Evolutionary conservation across 2,888 invertebrate genomes (phyloP), one percentile per base, ranked within the genome.

Genomic region (Nycteola revayana): DNA sequence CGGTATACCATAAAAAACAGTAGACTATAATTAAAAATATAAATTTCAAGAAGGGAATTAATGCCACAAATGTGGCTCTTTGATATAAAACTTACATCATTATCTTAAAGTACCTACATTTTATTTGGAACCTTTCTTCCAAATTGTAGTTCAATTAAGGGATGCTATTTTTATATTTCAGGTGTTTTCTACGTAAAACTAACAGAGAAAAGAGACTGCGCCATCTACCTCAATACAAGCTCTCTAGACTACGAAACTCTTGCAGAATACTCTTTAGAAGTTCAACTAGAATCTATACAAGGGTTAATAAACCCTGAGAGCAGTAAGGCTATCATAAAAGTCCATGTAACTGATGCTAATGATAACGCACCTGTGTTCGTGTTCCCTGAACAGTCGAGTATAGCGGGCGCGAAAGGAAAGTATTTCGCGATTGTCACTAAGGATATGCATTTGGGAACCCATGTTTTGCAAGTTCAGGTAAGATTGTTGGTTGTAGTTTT

Each of bases 331-430:
- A 91, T 91, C 57, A 92, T 98, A 0, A 94, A 94, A 46, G 92
- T 98, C 0, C 94, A 95, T 47, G 94, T 98, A 0, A 87, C 92
- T 0, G 98, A 98, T 72, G 93, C 95, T 0, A 98, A 98, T 70
- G 98, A 98, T 70, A 97, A 98, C 72, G 90, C 91, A 0, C 98
- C 98, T 0, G 90, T 92, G 54, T 98, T 98, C 69, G 77, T 94
- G 0, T 95, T 94, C 60, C 93, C 94, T 1, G 90, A 91, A 7
- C 77, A 88, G 32, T 82, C 83, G 0, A 83, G 89, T 0, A 85
- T 90, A 26, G 80, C 86, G 1, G 90, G 89, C 0, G 91, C 91
- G 7, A 91, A 90, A 31, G 92, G 91, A 33, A 94, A 94, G 30
- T 97, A 95, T 73, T 96, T 94, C 61, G 94, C 94, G 0, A 94